Evolutionary conservation across 1,140 invertebrate species (phyloP).

Genomic region (Lutraria rhynchaena): DNA sequence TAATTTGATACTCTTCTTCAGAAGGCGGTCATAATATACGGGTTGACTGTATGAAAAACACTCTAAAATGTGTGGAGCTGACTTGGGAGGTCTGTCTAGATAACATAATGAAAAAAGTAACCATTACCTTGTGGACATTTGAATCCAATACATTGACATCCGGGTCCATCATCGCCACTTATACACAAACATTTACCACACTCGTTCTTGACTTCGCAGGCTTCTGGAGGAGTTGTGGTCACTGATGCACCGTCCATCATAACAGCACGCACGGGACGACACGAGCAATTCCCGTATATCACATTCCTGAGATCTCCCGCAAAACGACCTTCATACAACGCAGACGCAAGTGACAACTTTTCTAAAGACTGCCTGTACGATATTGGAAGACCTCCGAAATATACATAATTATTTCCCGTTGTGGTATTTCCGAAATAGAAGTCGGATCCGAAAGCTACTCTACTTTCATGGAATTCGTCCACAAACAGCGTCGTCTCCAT

Average conservation of each 20-base stretch:
- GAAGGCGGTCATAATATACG: too few relatives aligned
- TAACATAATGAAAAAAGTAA: too few relatives aligned
- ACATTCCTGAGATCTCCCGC: conserved; percentile 76
- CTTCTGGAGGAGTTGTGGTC: conserved; percentile 61
- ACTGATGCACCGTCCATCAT: conserved; percentile 65
- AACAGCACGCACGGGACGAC: conserved; percentile 68
- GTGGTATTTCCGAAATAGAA: conserved; percentile 67
- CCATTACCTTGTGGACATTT: conserved; percentile 67
- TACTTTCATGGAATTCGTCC: conserved; percentile 67
- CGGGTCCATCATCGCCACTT: conserved; percentile 65
- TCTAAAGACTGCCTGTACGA: conserved; percentile 55
- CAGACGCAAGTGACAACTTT: conserved; percentile 66
- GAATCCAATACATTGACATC: conserved; percentile 66
- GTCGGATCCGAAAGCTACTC: conserved; percentile 72
- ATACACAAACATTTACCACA: conserved; percentile 74
- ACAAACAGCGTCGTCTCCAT: conserved; percentile 75
- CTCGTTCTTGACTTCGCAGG: conserved; percentile 72
- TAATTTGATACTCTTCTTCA: too few relatives aligned
- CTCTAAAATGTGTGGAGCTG: too few relatives aligned
- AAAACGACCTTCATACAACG: conserved; percentile 60
- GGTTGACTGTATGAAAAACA: too few relatives aligned
- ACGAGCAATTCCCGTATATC: conserved; percentile 79
- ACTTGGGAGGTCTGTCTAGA: too few relatives aligned
- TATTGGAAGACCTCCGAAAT: conserved; percentile 75
- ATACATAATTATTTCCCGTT: conserved; percentile 69